Evolutionary conservation across 2,113 vertebrate species (phyloP).

Genomic region (Ammospiza caudacuta): DNA sequence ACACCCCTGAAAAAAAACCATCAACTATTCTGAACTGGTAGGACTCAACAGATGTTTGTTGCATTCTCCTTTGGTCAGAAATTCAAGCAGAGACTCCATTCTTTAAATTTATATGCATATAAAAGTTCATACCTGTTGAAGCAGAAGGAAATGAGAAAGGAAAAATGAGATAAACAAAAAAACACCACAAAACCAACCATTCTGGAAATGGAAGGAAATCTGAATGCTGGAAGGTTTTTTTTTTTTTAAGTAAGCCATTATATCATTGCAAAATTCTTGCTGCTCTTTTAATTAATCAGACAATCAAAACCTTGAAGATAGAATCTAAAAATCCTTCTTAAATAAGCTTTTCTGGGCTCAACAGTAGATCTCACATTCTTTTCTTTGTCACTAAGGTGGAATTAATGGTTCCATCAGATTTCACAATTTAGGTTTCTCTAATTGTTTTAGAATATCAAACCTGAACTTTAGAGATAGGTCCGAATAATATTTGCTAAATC

Average conservation of each 20-base stretch:
- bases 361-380: neutral
- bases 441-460: neutral
- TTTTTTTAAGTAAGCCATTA: neutral
- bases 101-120: neutral
- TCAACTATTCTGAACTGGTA: neutral
- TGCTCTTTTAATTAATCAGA: neutral
- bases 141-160: neutral
- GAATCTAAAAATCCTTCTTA: neutral
- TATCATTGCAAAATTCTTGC: neutral
- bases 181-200: accelerated
- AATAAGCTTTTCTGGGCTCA: neutral
- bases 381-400: neutral
- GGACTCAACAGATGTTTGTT: neutral
- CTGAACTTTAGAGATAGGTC: neutral
- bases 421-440: neutral
- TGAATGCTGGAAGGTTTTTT: neutral
- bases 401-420: neutral
- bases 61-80: neutral
- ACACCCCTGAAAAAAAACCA: neutral
- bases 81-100: accelerated
- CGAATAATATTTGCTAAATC: neutral
- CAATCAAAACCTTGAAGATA: neutral
- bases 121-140: neutral
- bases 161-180: neutral
- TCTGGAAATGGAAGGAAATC: neutral